Base-by-base conservation (phyloP, 2,888 invertebrate genomes). In the Callyntrura guangdongensis region DNA sequence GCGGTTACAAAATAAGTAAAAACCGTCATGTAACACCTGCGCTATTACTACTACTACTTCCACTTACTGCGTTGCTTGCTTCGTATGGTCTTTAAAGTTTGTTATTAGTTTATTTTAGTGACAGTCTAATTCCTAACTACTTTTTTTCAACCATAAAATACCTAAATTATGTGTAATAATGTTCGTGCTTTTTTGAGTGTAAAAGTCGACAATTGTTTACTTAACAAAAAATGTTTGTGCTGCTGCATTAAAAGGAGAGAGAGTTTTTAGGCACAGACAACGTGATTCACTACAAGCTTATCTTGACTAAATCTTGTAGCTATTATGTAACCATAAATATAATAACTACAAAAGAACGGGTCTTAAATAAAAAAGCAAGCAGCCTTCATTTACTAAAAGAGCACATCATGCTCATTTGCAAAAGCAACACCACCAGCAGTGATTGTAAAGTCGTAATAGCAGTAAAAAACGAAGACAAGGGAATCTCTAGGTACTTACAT, bases 111-210 rank as follows among this genome's bases (percentile, higher is more conserved):
- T 74, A 22, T 47, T 74, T 74, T 74, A 74, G 74, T 74, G 74
- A 74, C 74, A 74, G 49, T 74, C 74, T 74, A 74, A 74, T 74
- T 74, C 74, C 74, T 49, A 49, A 74, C 47, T 74, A 49, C 49
- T 49, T 11, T 74, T n/a, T 22, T 74, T 74, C 49, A 74, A 20
- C 22, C 47, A 49, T 74, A 49, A 74, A 74, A 49, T 74, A 4
- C 72, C 72, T 47, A 47, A 36, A 36, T 47, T 72, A 72, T 9
- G 20, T 9, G 12, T 49, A 74, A 49, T 17, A 36, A 45, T 45
- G 8, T 36, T 36, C 36, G 17, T 72, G 45, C 45, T 45, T 72
- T 36, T 72, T 72, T 20, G 17, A 17, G 36, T n/a, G 45, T 45
- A 72, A 72, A 36, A 36, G 45, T 45, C 69, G 17, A 74, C 22